Base-by-base conservation (phyloP, 2,888 invertebrate species). In the Meiosimyza platycephala region DNA sequence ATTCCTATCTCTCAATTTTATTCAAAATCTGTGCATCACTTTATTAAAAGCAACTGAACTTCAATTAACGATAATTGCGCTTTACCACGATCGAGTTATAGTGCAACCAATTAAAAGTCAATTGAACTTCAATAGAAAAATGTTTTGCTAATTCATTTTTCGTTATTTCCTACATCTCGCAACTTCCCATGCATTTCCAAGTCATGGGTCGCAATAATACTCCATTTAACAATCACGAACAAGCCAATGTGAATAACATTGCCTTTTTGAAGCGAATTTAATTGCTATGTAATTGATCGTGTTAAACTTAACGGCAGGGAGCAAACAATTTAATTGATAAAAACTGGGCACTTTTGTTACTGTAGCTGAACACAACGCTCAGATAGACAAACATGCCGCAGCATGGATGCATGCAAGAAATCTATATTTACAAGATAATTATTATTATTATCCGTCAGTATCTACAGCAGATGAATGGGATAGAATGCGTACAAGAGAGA, bases 281-380 rank as follows among this genome's bases (percentile, higher is more conserved):
- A 64, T 60, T 48, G 59, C 33, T 69, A 50, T 33, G 70, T 63
- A 70, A 70, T 63, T 70, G 70, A 70, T 70, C 62, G 62, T 62
- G 70, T 70, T 52, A 70, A 63, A 63, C 52, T 63, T 54, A 63
- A 63, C 70, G 63, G 47, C 63, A 54, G 63, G 47, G 67, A 54
- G 54, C 70, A 70, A 57, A 33, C 70, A 70, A 70, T 63, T 63
- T 70, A 63, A 70, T 70, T 70, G 63, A 33, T 62, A 69, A 62
- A 60, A 69, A 69, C 69, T 51, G 62, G 16, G 40, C 40, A 9
- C 40, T 40, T 40, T 40, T 40, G 40, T 40, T 40, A 9, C 9
- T 40, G 40, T 5, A 40, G 40, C 40, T 40, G 40, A 40, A 6
- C 6, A 40, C 40, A 40, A 50, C 65, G 6, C n/a, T 55, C 55